phyloP scores from a whole-genome alignment of 2,888 invertebrate genomes.

The Mesodorylaimus sp. region DNA sequence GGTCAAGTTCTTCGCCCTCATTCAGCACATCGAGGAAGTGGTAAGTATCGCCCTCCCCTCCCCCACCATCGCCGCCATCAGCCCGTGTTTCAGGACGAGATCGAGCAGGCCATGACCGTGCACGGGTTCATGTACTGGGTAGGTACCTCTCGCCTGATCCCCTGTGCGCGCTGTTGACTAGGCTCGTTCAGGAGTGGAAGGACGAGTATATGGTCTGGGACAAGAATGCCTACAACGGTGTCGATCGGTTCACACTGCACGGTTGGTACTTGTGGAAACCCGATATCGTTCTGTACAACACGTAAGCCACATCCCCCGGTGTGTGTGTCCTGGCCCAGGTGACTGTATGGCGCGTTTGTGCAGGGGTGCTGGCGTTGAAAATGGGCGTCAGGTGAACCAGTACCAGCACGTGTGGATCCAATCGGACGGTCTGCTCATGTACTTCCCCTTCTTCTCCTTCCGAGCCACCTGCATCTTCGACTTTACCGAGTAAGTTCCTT shows the following conservation, averaged over 20 bases:
- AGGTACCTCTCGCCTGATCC: not conserved
- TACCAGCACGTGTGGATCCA: not conserved
- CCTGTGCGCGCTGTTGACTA: not conserved
- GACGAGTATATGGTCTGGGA: constrained; percentile 7
- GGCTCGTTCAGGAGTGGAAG: constrained; percentile 4
- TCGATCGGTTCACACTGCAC: not conserved
- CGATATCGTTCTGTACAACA: constrained; percentile 6
- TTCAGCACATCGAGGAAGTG: constrained; percentile 5
- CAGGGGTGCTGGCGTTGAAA: not conserved
- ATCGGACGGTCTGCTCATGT: not conserved
- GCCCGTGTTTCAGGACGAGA: constrained; percentile 7
- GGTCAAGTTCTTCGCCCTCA: not conserved
- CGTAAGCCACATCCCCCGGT: constrained; percentile 9
- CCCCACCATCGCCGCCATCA: no score
- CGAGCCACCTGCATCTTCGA: constrained; percentile 8
- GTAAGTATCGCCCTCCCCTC: not conserved
- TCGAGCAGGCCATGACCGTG: constrained; percentile 8
- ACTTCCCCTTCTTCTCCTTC: constrained; percentile 2
- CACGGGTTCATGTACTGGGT: constrained; percentile 8
- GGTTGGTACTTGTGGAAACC: constrained; percentile 1
- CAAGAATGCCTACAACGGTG: not conserved
- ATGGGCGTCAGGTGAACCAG: not conserved
- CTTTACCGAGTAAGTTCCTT: no score
- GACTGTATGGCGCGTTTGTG: no score
- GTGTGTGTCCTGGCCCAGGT: no score